phyloP scores from a whole-genome alignment of 2,888 invertebrate species.

The Ariolimax columbianus region DNA sequence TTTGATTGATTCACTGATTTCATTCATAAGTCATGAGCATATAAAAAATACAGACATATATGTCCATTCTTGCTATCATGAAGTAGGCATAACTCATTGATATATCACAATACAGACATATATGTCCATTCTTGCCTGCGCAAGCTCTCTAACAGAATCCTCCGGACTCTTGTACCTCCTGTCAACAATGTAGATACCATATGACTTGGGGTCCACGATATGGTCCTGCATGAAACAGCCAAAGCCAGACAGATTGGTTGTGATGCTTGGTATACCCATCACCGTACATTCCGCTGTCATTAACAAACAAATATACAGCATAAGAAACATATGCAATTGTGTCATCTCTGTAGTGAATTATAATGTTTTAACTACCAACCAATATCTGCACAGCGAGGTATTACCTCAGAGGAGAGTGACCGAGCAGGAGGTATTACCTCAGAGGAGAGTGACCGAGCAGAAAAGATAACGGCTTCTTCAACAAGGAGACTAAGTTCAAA shows the following conservation, averaged over 20 bases:
- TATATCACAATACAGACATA: not conserved
- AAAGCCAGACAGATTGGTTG: slow-evolving; percentile 97
- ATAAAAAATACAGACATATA: too few species aligned
- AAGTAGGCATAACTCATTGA: not conserved
- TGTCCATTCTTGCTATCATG: not conserved
- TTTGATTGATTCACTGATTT: too few species aligned
- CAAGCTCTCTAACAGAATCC: slow-evolving; percentile 92
- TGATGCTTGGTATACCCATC: slow-evolving; percentile 99
- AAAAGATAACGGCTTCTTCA: too few species aligned
- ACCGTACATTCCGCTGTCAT: slow-evolving; percentile 95
- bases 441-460: too few species aligned
- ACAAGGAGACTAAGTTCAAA: too few species aligned
- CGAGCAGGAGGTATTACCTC: too few species aligned
- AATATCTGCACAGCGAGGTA: not conserved
- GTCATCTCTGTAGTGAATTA: not conserved
- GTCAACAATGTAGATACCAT: slow-evolving; percentile 99
- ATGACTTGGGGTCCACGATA: slow-evolving; percentile 97
- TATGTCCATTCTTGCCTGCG: slow-evolving; percentile 64
- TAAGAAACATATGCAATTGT: too few species aligned
- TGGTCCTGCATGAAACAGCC: slow-evolving; percentile 99
- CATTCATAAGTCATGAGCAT: too few species aligned
- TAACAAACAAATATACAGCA: too few species aligned
- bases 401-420: too few species aligned
- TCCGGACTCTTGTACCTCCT: slow-evolving; percentile 92
- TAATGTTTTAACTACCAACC: not conserved